Evolutionary conservation across 2,113 vertebrate genomes (phyloP), one percentile per base, ranked within the genome.

Genomic region (Leptosomus discolor): DNA sequence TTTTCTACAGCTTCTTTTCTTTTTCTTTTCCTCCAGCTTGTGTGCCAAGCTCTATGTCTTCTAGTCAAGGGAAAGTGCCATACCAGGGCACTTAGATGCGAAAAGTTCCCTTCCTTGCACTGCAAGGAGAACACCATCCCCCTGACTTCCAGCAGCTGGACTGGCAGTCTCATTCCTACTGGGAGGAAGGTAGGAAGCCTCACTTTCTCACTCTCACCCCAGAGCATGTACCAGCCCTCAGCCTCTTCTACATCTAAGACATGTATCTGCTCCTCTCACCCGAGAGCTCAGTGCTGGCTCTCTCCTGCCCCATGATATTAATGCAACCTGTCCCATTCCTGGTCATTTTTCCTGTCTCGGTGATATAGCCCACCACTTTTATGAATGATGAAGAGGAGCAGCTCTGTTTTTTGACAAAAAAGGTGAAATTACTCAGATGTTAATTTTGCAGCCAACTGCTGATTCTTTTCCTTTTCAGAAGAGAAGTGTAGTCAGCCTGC

Each of bases 61-160:
- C 36, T 29, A 70, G 29, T 43, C 22, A 36, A 76, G 32, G 8
- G 23, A 67, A 75, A 51, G 20, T 0, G 3, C 11, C 4, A 0
- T 64, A 36, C 18, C 4, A 6, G 16, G 36, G 13, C 34, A 45
- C 37, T 82, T 3, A 8, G n/a, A 36, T 60, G 63, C 32, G 76
- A 45, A 65, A 78, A 34, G 8, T 32, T 85, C 50, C 61, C 22
- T 89, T 83, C 51, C 10, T 36, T 64, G 24, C 29, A 16, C 22
- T 70, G 43, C 29, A 77, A 39, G 56, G 50, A 93, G 63, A 78
- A 57, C 6, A 32, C 3, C 2, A 7, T 32, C 39, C 30, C 26
- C 4, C 23, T 64, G 54, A 23, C 18, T 76, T 53, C 45, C 69
- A 83, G 36, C 34, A 50, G 21, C 37, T 50, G 36, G 60, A 30